Conservation (phyloP, 2,888 invertebrate species). For the Hecatera dysodea region DNA sequence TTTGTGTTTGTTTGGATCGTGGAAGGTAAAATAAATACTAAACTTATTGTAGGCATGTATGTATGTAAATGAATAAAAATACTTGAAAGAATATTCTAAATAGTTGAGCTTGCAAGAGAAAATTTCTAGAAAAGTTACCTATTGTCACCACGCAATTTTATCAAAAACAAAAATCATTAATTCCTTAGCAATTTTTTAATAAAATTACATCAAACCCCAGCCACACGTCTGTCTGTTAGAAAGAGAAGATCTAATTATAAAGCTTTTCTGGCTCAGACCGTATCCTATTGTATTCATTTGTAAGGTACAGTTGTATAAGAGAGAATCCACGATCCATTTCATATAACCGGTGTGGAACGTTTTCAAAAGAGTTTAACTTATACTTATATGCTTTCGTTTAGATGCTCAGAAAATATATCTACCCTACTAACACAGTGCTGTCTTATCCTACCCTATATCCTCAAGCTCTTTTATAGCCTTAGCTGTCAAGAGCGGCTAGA, state of each 20-base stretch:
- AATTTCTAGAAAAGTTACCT: background rate
- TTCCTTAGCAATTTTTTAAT: too few species aligned
- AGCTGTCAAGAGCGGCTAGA: slow-evolving; percentile 20
- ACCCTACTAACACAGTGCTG: background rate
- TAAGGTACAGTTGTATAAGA: background rate
- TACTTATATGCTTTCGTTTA: background rate
- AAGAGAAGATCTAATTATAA: too few species aligned
- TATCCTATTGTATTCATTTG: background rate
- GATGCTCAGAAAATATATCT: slow-evolving; percentile 14
- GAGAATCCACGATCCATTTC: background rate
- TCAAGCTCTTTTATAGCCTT: slow-evolving; percentile 13
- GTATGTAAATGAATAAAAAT: background rate
- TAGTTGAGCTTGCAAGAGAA: background rate
- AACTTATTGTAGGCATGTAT: background rate
- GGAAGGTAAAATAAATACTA: background rate
- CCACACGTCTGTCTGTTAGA: too few species aligned
- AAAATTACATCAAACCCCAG: too few species aligned
- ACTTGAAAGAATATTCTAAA: background rate
- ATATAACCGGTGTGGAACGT: background rate
- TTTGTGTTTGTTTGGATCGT: slow-evolving; percentile 27
- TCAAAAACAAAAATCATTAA: too few species aligned
- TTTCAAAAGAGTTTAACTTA: too few species aligned
- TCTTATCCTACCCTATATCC: slow-evolving; percentile 16
- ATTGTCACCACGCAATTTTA: too few species aligned
- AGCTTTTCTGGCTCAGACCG: background rate